Conservation (phyloP, 2,888 invertebrate genomes). For the Orchesella flavescens region DNA sequence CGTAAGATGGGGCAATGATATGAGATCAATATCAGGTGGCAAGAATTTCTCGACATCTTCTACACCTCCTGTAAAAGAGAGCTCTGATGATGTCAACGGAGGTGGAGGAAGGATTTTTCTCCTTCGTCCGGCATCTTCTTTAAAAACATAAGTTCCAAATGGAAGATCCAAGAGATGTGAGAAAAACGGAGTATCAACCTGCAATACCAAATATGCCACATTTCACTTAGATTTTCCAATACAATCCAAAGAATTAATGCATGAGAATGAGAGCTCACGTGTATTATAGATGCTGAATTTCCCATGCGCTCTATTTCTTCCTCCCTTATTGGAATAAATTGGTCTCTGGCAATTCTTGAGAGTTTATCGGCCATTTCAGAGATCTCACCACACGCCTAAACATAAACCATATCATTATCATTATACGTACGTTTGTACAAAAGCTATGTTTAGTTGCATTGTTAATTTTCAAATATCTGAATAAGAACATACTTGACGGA, state of each 20-base stretch:
- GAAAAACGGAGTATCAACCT: constrained; percentile 71
- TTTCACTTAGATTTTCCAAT: not conserved
- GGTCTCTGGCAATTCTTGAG: constrained; percentile 70
- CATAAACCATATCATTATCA: not conserved
- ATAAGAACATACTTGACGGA: constrained; percentile 66
- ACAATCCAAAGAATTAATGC: too few relatives aligned
- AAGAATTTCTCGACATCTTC: constrained; percentile 71
- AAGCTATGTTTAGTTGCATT: too few relatives aligned
- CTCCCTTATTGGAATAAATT: constrained; percentile 70
- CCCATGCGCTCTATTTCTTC: constrained; percentile 70
- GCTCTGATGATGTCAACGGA: constrained; percentile 67
- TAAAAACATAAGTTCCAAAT: constrained; percentile 71
- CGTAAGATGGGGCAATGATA: constrained; percentile 70
- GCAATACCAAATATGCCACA: not conserved
- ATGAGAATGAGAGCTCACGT: constrained; percentile 45
- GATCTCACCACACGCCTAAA: constrained; percentile 66
- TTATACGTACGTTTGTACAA: not conserved
- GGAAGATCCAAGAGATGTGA: constrained; percentile 71
- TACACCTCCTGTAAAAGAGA: constrained; percentile 69
- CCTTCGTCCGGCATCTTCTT: constrained; percentile 68
- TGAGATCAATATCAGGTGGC: constrained; percentile 69
- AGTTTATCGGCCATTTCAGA: constrained; percentile 70
- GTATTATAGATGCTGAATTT: constrained; percentile 67
- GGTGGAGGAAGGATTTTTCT: constrained; percentile 66
- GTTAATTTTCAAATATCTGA: not conserved